These are phyloP conservation scores for Heliothis peltigera DNA, from an alignment of 2,888 invertebrate genomes.

Conservation along the genomic window DNA sequence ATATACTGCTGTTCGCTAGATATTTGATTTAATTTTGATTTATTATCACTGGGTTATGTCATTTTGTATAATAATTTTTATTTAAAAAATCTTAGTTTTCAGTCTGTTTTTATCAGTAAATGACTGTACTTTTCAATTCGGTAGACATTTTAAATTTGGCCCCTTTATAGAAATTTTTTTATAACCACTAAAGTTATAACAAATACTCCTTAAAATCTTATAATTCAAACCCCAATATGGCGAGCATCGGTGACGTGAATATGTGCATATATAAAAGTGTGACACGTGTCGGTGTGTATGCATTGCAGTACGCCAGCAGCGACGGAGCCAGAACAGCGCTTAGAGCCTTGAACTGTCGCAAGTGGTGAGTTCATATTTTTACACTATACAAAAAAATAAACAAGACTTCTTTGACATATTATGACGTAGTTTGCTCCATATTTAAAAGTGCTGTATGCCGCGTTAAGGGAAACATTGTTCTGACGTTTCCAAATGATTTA, in stretches of 20 bases:
- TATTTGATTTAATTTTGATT: slow-evolving; percentile 37
- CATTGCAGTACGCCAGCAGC: slow-evolving; percentile 97
- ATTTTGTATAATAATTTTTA: too few species aligned
- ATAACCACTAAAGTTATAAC: neutral
- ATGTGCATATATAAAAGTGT: slow-evolving; percentile 75
- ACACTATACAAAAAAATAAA: neutral
- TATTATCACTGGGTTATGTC: too few species aligned
- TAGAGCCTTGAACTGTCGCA: slow-evolving; percentile 90
- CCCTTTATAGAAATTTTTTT: neutral
- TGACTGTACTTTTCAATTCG: neutral
- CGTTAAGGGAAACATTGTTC: too few species aligned
- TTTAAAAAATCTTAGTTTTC: too few species aligned
- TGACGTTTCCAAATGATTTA: too few species aligned
- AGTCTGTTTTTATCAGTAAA: neutral
- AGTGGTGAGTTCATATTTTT: slow-evolving; percentile 74
- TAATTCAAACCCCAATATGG: slow-evolving; percentile 32
- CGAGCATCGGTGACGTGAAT: slow-evolving; percentile 68
- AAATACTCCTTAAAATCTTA: neutral
- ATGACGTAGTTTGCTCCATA: too few species aligned
- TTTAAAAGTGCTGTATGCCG: too few species aligned
- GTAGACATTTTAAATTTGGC: neutral
- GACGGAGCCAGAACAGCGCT: slow-evolving; percentile 95
- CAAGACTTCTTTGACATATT: slow-evolving; percentile 20
- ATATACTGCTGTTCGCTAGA: slow-evolving; percentile 33
- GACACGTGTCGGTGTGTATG: slow-evolving; percentile 81